phyloP scores from a whole-genome alignment of 2,113 vertebrate species.

The Oreochromis aureus region DNA sequence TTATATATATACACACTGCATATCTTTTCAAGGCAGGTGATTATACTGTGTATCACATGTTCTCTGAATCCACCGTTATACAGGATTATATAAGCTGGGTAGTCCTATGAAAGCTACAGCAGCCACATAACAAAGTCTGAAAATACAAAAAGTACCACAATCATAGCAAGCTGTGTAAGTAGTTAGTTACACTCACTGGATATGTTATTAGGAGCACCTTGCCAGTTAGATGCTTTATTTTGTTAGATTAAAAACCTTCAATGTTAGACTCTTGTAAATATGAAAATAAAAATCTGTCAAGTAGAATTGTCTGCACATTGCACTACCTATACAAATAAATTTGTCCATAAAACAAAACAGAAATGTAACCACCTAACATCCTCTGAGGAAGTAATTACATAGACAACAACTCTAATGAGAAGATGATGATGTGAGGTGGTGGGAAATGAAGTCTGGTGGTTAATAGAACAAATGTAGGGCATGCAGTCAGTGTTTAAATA shows the following conservation, averaged over 20 bases:
- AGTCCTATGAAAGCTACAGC: background rate
- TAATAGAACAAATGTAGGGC: background rate
- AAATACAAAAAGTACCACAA: background rate
- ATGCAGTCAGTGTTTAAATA: background rate
- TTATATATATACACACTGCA: background rate
- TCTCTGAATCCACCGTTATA: accelerated
- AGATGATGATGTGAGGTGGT: background rate
- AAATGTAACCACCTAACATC: background rate
- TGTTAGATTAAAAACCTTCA: background rate
- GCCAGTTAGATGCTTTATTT: background rate
- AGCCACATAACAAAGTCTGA: background rate
- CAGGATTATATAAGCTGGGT: accelerated
- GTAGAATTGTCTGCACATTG: accelerated
- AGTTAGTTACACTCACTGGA: background rate
- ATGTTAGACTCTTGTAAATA: background rate
- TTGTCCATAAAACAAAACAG: background rate
- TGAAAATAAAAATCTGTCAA: accelerated
- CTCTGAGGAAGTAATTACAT: background rate
- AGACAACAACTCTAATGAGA: background rate
- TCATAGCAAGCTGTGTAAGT: background rate
- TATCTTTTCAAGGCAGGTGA: background rate
- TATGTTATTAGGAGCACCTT: background rate
- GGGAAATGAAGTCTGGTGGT: background rate
- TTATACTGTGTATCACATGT: background rate
- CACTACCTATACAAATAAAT: accelerated